These are phyloP conservation scores for Trinorchestia longiramus DNA, from an alignment of 1,140 invertebrate genomes.

Conservation along the genomic window DNA sequence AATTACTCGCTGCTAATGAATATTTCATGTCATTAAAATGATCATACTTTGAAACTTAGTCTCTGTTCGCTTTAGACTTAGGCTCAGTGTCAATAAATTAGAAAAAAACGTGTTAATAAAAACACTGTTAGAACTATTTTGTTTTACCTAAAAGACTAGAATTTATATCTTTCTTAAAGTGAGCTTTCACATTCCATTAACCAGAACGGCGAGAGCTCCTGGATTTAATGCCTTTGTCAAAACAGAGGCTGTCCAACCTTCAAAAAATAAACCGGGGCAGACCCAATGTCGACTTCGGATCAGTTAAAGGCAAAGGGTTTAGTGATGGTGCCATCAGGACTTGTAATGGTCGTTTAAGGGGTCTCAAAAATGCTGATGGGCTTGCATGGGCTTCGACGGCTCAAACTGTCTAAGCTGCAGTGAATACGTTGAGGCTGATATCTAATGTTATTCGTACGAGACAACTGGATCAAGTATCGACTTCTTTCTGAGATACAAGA, in stretches of 20 bases:
- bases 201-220: neutral
- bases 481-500: conserved; percentile 27
- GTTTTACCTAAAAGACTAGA: neutral
- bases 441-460: conserved; percentile 29
- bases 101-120: neutral
- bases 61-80: neutral
- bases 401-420: neutral
- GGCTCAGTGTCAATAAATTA: neutral
- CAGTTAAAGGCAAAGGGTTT: conserved; percentile 42
- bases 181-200: neutral
- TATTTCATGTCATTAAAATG: neutral
- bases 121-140: neutral
- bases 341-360: conserved; percentile 32
- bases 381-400: conserved; percentile 21
- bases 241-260: neutral
- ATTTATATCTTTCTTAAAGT: neutral
- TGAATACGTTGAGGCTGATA: neutral
- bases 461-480: neutral
- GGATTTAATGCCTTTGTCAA: neutral
- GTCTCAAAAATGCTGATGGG: conserved; percentile 45
- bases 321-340: conserved; percentile 46
- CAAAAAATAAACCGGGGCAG: neutral
- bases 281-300: neutral
- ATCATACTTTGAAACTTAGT: neutral
- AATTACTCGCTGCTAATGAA: neutral